Percentiles rank a stretch among this genome's conserved stretches.
Evolutionary conservation across 1,140 invertebrate species (phyloP).

Genomic region (Neuroterus valhalla): DNA sequence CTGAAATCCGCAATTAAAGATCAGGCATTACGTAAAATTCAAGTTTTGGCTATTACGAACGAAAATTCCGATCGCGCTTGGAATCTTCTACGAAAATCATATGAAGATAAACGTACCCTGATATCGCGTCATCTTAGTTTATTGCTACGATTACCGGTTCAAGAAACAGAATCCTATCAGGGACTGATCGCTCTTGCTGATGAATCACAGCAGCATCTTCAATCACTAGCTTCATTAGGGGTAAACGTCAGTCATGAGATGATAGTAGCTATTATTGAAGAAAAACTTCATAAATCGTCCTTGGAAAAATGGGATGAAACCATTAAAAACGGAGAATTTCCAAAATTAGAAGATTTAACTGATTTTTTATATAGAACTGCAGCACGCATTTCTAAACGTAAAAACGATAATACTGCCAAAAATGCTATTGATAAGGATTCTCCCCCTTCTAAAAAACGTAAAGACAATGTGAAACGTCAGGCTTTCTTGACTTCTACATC

Average conservation of each 20-base stretch:
- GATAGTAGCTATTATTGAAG: constrained; percentile 7
- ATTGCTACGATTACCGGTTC: not conserved
- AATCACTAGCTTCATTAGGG: not conserved
- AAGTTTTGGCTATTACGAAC: constrained; percentile 14
- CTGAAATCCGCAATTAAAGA: constrained; percentile 12
- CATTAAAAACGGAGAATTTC: not conserved
- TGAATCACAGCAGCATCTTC: constrained; percentile 19
- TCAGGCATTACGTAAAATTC: constrained; percentile 5
- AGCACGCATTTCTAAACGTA: not conserved
- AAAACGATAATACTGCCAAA: not conserved
- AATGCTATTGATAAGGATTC: too few relatives aligned
- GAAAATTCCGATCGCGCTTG: constrained; percentile 20
- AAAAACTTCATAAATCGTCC: not conserved
- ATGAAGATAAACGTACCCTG: not conserved
- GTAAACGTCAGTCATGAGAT: not conserved
- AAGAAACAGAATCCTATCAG: constrained; percentile 12
- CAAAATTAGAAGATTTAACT: not conserved
- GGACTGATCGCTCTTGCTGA: constrained; percentile 30
- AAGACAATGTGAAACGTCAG: not conserved
- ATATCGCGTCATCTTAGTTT: constrained; percentile 29
- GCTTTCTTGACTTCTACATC: not conserved
- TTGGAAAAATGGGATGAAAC: constrained; percentile 9
- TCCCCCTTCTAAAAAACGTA: not conserved
- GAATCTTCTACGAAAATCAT: not conserved
- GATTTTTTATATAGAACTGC: constrained; percentile 6